Evolutionary conservation across 2,888 invertebrate genomes (phyloP).

Genomic region (Eilema caniola): DNA sequence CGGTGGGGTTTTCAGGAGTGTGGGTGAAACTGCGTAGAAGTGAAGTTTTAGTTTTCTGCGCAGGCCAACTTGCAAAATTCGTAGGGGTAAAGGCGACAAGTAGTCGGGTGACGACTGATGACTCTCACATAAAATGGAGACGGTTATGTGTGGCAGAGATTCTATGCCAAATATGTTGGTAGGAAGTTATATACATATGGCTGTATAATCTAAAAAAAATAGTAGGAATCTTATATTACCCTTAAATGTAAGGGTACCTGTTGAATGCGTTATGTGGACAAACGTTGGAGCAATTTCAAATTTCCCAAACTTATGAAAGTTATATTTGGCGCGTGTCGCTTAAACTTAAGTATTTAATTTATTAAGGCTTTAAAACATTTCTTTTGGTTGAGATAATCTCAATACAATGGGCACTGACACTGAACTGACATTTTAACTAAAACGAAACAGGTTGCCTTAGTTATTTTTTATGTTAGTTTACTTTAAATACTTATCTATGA

Average conservation of each 20-base stretch:
- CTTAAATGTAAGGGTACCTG: not conserved
- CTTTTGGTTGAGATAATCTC: too few relatives aligned
- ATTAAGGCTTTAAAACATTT: too few relatives aligned
- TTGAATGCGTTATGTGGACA: not conserved
- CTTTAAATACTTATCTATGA: not conserved
- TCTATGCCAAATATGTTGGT: conserved; percentile 43
- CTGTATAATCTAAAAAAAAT: not conserved
- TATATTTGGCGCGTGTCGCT: not conserved
- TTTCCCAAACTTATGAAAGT: not conserved
- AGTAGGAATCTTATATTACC: not conserved
- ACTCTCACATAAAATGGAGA: conserved; percentile 44
- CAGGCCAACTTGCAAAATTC: conserved; percentile 58
- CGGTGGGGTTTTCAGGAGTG: conserved; percentile 45
- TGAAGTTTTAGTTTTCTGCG: conserved; percentile 54
- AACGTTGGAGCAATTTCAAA: not conserved
- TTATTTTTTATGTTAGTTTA: not conserved
- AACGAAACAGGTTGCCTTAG: not conserved
- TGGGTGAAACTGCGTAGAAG: conserved; percentile 58
- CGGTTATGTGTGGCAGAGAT: conserved; percentile 38
- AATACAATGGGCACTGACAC: too few relatives aligned
- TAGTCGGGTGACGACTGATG: conserved; percentile 60
- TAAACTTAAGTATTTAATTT: not conserved
- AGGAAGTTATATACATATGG: not conserved
- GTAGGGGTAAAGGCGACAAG: conserved; percentile 54
- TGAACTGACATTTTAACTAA: too few relatives aligned